Percentiles rank a stretch among this genome's conserved stretches.
Evolutionary conservation across 2,797 vertebrate species (phyloP).

Genomic region (Chiloscyllium punctatum): DNA sequence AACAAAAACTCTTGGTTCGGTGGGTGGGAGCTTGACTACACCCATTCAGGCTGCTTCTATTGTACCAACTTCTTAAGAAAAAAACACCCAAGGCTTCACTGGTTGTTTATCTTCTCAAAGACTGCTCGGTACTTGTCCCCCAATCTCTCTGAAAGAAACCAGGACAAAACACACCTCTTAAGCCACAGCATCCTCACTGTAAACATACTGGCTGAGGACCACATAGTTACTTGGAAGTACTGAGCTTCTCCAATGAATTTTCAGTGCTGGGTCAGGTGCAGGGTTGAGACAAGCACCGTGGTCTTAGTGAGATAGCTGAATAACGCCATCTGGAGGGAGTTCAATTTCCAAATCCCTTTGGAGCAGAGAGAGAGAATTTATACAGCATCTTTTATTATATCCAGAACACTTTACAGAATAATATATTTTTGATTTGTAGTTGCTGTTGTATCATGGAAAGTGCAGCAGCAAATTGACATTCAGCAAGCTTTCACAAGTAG

Average conservation of each 20-base stretch:
- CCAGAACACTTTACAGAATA: not conserved
- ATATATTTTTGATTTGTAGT: not conserved
- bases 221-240: not conserved
- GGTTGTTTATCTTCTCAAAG: too few species aligned
- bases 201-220: not conserved
- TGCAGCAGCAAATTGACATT: not conserved
- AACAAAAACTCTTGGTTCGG: too few species aligned
- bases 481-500: not conserved
- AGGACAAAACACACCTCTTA: too few species aligned
- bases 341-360: not conserved
- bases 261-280: not conserved
- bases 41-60: too few species aligned
- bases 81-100: too few species aligned
- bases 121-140: too few species aligned
- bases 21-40: too few species aligned
- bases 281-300: not conserved
- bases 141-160: too few species aligned
- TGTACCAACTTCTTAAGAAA: too few species aligned
- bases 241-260: not conserved
- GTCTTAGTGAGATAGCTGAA: not conserved
- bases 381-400: not conserved
- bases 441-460: not conserved
- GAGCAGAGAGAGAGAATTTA: not conserved
- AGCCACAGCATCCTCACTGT: too few species aligned
- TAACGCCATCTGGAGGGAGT: not conserved